Conservation (phyloP, 1,140 invertebrate species). For the Ostrea edulis region DNA sequence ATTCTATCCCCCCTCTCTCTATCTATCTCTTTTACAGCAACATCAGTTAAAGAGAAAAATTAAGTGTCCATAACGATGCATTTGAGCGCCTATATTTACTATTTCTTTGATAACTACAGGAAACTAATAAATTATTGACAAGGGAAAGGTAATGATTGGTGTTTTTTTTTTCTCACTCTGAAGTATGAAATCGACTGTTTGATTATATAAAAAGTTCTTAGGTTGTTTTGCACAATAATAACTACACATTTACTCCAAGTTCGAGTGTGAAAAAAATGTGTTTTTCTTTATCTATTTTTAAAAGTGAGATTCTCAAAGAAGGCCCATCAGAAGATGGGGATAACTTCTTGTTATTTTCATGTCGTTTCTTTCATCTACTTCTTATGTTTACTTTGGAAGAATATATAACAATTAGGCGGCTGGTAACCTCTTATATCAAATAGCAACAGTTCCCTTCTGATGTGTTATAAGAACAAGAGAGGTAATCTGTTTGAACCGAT, state of each 20-base stretch:
- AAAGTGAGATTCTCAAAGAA: not conserved
- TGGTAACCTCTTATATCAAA: too few species aligned
- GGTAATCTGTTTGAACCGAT: not conserved
- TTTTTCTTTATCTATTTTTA: not conserved
- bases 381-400: not conserved
- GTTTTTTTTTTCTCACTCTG: not conserved
- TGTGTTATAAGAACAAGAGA: not conserved
- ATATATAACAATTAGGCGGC: too few species aligned
- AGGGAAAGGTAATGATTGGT: too few species aligned
- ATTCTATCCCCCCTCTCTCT: too few species aligned
- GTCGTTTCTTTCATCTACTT: not conserved
- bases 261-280: not conserved
- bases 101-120: too few species aligned
- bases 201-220: not conserved
- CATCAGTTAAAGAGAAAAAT: too few species aligned
- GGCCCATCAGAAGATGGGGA: not conserved
- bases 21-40: too few species aligned
- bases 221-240: not conserved
- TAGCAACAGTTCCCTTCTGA: too few species aligned
- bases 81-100: too few species aligned
- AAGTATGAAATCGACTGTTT: not conserved
- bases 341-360: not conserved
- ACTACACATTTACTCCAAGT: not conserved
- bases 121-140: too few species aligned
- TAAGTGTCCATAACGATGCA: too few species aligned